Percentiles rank a stretch among this genome's conserved stretches.
Conservation (phyloP, 92 coral and sea anemone genomes). For the Zoanthus sociatus region DNA sequence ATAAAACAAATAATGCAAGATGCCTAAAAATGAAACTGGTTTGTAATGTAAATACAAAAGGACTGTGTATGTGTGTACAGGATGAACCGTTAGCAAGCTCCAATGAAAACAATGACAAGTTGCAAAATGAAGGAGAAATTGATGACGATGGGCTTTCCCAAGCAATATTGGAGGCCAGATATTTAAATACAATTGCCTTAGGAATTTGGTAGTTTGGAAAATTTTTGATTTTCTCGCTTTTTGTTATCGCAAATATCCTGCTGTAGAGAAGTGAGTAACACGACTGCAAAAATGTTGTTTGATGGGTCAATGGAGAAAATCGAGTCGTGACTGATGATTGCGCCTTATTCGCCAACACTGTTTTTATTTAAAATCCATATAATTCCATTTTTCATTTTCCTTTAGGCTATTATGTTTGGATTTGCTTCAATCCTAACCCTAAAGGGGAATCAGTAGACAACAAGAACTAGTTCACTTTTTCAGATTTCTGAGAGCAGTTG, state of each 20-base stretch:
- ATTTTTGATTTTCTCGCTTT: background rate
- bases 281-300: conserved; percentile 5
- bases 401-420: background rate
- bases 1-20: too few relatives aligned
- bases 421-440: background rate
- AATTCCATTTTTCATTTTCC: too few relatives aligned
- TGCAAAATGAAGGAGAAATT: background rate
- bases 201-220: background rate
- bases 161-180: background rate
- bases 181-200: background rate
- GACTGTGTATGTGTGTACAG: too few relatives aligned
- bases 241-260: background rate
- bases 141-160: background rate
- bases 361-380: background rate
- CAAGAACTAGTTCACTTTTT: background rate
- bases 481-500: conserved; percentile 32
- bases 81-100: background rate
- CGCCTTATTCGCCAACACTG: background rate
- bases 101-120: background rate
- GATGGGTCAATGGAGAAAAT: background rate
- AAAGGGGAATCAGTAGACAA: background rate
- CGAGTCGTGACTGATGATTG: background rate
- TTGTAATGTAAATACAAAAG: too few relatives aligned
- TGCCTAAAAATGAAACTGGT: too few relatives aligned
- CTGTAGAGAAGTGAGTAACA: conserved; percentile 19